Percentiles rank a stretch among this genome's conserved stretches.
Conservation (phyloP, 2,113 vertebrate genomes). For the Podocnemis expansa region DNA sequence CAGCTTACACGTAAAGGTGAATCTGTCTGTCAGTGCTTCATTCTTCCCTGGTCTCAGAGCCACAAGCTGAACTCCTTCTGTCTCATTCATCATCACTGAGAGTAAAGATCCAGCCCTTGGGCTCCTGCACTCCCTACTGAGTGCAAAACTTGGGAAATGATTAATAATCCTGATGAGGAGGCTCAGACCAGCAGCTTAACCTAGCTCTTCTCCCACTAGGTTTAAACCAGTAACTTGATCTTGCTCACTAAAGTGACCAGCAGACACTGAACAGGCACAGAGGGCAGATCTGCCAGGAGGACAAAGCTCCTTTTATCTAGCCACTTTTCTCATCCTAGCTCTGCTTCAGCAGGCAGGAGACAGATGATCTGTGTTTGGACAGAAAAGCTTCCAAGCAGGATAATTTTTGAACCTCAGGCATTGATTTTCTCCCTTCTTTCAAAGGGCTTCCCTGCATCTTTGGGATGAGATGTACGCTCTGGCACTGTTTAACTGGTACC, state of each 20-base stretch:
- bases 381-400: neutral
- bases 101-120: neutral
- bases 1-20: neutral
- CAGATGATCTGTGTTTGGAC: neutral
- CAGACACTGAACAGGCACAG: neutral
- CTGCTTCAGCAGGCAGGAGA: neutral
- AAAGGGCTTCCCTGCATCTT: neutral
- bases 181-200: neutral
- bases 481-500: neutral
- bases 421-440: neutral
- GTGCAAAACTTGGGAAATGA: neutral
- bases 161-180: neutral
- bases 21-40: neutral
- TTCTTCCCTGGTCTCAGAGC: neutral
- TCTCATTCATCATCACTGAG: neutral
- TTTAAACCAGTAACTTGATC: neutral
- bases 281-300: neutral
- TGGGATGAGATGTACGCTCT: neutral
- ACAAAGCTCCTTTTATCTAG: neutral
- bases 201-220: neutral
- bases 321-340: neutral
- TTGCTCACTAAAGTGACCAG: neutral
- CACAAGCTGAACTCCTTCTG: neutral
- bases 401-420: neutral
- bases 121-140: neutral